Percentiles rank a stretch among this genome's conserved stretches.
These are phyloP conservation scores for Amblyraja radiata DNA, from an alignment of 2,797 vertebrate genomes.

Conservation along the genomic window DNA sequence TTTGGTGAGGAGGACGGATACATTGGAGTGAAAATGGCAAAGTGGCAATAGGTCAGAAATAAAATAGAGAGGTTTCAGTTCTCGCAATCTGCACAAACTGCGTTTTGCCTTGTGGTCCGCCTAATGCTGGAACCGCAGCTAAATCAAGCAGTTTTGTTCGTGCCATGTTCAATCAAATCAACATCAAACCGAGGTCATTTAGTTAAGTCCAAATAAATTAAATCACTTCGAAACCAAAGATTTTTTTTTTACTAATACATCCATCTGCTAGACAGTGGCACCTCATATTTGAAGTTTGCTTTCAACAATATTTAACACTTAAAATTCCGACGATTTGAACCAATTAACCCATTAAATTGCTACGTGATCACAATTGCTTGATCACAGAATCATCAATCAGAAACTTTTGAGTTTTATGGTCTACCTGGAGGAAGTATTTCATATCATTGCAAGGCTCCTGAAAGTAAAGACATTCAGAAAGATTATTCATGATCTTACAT, in stretches of 20 bases:
- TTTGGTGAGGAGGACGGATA: background rate
- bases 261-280: background rate
- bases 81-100: background rate
- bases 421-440: background rate
- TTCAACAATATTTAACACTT: background rate
- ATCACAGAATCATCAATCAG: background rate
- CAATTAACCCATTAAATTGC: background rate
- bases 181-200: constrained; percentile 27
- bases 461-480: too few relatives aligned
- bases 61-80: background rate
- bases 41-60: background rate
- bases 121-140: background rate
- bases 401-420: too few relatives aligned
- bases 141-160: constrained; percentile 35
- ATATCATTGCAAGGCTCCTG: too few relatives aligned
- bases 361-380: background rate
- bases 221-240: constrained; percentile 27
- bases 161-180: constrained; percentile 35
- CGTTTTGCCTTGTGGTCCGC: background rate
- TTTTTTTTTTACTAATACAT: constrained; percentile 9
- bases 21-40: background rate
- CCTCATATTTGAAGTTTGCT: constrained; percentile 3
- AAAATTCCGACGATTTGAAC: background rate
- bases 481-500: too few relatives aligned
- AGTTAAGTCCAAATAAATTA: constrained; percentile 31